A percentile compares a stretch with the other conserved stretches of the same genome.
phyloP scores from a whole-genome alignment of 2,113 vertebrate genomes.

The Trachemys scripta region DNA sequence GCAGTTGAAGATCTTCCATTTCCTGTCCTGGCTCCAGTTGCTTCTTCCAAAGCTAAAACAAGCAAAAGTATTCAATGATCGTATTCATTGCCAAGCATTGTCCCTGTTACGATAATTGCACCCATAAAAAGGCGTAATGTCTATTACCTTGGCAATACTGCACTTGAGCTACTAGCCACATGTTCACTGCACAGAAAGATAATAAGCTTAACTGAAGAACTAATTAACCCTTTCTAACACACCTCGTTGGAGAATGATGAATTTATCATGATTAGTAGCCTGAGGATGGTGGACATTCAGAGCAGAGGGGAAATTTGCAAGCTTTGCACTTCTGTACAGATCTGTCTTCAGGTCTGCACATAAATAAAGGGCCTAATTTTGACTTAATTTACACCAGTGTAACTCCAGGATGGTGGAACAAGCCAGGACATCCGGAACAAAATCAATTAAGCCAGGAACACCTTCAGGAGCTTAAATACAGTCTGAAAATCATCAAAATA shows the following conservation, averaged over 20 bases:
- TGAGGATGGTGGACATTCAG: not conserved
- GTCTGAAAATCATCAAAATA: no score
- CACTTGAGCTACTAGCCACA: not conserved
- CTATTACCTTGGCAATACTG: not conserved
- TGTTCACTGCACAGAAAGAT: not conserved
- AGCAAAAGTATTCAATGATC: not conserved
- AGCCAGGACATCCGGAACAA: no score
- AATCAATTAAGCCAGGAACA: no score
- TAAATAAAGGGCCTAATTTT: not conserved
- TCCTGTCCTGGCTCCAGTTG: conserved; percentile 63
- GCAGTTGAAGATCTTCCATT: conserved; percentile 44
- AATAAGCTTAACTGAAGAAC: not conserved
- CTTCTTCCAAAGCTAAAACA: conserved; percentile 86
- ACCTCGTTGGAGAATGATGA: not conserved
- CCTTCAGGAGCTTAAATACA: no score
- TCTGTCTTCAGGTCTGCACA: not conserved
- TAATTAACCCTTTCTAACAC: not conserved
- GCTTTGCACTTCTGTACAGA: not conserved
- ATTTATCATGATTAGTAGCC: not conserved
- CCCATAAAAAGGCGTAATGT: not conserved
- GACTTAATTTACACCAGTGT: not conserved
- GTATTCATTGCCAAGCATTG: not conserved
- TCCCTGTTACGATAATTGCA: not conserved
- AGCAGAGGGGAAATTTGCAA: not conserved
- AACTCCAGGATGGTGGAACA: not conserved